phyloP scores from a whole-genome alignment of 2,888 invertebrate genomes.

The Oligia fasciuncula region DNA sequence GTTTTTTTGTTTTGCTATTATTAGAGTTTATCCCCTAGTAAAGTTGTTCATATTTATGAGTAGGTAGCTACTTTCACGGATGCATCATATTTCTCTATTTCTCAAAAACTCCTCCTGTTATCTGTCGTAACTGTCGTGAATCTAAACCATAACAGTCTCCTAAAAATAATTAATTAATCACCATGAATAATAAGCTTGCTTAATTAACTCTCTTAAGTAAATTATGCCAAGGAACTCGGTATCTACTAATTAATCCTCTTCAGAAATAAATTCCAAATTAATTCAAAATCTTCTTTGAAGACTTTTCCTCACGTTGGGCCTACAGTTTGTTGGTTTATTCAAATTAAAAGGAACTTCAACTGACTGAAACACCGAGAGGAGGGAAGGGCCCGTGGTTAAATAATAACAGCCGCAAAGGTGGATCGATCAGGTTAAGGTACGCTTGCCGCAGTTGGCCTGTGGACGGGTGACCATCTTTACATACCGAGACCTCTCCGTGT shows the following conservation, averaged over 20 bases:
- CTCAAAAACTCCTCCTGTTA: background rate
- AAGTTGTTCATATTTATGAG: background rate
- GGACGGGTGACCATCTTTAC: no score
- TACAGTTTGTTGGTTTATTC: slow-evolving; percentile 10
- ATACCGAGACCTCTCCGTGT: no score
- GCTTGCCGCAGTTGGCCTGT: no score
- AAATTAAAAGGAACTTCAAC: background rate
- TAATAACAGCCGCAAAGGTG: background rate
- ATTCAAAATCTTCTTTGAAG: slow-evolving; percentile 23
- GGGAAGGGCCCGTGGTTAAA: background rate
- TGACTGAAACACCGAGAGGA: background rate
- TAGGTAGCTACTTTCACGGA: no score
- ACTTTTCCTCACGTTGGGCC: slow-evolving; percentile 17
- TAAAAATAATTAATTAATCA: slow-evolving; percentile 25
- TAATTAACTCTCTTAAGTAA: slow-evolving; percentile 33
- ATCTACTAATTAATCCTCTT: slow-evolving; percentile 38
- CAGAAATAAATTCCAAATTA: slow-evolving; percentile 26
- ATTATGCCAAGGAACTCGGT: slow-evolving; percentile 30
- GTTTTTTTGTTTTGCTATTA: background rate
- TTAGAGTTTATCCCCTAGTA: background rate
- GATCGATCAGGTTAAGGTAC: no score
- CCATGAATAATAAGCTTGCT: slow-evolving; percentile 11
- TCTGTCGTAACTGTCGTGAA: background rate
- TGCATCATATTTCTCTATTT: background rate
- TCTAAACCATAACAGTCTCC: background rate